These are phyloP conservation scores for Sitta carolinensis DNA, from an alignment of 2,797 vertebrate species.

Conservation along the genomic window DNA sequence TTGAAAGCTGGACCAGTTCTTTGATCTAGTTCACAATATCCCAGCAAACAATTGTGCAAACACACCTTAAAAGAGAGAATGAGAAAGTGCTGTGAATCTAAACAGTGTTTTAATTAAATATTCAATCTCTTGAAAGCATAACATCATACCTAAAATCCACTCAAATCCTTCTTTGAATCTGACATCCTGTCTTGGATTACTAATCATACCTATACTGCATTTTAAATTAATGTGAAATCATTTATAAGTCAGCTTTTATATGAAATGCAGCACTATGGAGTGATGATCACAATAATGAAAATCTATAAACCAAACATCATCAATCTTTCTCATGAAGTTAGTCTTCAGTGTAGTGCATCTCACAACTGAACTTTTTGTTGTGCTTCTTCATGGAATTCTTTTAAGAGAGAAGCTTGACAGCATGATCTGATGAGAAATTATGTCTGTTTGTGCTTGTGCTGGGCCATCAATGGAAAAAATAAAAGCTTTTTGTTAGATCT, in stretches of 20 bases:
- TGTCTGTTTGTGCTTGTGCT: background rate
- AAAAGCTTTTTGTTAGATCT: background rate
- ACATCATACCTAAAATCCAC: background rate
- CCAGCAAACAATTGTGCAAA: background rate
- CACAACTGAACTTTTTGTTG: background rate
- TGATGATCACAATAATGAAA: background rate
- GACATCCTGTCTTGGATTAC: background rate
- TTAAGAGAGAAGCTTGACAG: background rate
- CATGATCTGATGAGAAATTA: slow-evolving; percentile 9
- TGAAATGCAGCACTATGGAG: background rate
- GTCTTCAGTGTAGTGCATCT: background rate
- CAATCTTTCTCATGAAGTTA: background rate
- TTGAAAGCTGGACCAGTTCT: background rate
- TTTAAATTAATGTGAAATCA: background rate
- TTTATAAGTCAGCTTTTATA: background rate
- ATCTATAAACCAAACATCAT: background rate
- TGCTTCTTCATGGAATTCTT: slow-evolving; percentile 9
- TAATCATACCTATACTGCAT: background rate
- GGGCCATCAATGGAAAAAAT: background rate
- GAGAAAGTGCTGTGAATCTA: background rate
- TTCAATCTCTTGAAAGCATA: background rate
- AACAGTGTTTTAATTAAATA: background rate
- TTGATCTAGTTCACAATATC: background rate
- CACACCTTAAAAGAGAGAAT: background rate
- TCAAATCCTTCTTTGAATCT: background rate